Evolutionary conservation across 1,140 invertebrate genomes (phyloP).

Genomic region (Subanguina moxae): DNA sequence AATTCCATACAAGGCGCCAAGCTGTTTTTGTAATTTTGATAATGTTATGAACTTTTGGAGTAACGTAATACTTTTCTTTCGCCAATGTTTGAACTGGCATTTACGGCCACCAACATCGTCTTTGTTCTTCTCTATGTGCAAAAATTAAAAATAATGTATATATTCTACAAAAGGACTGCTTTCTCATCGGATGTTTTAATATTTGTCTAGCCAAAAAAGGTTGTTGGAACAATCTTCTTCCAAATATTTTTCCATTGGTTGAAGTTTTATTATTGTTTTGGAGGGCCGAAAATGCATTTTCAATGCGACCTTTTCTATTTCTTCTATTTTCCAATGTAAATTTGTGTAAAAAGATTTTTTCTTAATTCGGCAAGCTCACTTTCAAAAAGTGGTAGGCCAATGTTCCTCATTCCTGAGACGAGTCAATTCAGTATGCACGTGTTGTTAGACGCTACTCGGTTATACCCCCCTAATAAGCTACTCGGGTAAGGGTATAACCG

Average conservation of each 20-base stretch:
- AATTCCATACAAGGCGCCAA: background rate
- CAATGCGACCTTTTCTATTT: background rate
- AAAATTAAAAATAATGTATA: background rate
- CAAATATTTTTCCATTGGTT: background rate
- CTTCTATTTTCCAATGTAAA: background rate
- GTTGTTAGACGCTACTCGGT: too few relatives aligned
- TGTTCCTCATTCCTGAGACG: constrained; percentile 6
- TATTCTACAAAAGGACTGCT: background rate
- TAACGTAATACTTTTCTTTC: background rate
- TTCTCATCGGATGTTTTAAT: background rate
- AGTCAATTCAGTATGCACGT: background rate
- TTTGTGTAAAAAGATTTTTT: background rate
- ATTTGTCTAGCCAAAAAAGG: background rate
- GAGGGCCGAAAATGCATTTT: constrained; percentile 7
- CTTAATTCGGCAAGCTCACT: too few relatives aligned
- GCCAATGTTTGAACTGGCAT: background rate
- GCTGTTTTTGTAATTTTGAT: background rate
- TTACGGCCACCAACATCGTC: background rate
- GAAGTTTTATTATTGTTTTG: background rate
- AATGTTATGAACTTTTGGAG: background rate
- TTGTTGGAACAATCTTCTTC: background rate
- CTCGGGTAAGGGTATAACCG: too few relatives aligned
- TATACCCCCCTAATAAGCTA: too few relatives aligned
- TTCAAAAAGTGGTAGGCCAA: too few relatives aligned
- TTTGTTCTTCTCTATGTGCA: background rate